Conservation (phyloP, 2,113 vertebrate genomes). For the Elephantulus edwardii region DNA sequence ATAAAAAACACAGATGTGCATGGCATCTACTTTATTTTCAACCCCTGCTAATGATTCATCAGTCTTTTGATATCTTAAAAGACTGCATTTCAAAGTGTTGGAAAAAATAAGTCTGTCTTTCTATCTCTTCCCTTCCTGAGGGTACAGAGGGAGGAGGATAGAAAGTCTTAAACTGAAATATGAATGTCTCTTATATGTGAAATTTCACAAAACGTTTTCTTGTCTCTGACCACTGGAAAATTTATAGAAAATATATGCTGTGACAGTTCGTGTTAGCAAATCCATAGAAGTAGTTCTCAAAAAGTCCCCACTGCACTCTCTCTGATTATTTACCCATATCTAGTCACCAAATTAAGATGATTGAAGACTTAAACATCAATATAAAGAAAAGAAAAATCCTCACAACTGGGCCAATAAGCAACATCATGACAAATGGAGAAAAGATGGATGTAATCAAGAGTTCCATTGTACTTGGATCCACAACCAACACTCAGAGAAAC, state of each 20-base stretch:
- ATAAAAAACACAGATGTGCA: neutral
- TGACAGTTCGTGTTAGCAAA: constrained; percentile 2
- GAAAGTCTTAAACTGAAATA: neutral
- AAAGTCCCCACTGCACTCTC: neutral
- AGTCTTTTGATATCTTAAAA: constrained; percentile 15
- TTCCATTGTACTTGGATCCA: no score
- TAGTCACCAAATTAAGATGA: no score
- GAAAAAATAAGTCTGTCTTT: neutral
- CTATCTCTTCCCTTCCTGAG: neutral
- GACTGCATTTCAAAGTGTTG: neutral
- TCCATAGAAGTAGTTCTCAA: neutral
- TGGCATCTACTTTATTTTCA: neutral
- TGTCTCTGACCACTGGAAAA: neutral
- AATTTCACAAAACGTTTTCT: constrained; percentile 32
- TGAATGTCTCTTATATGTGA: neutral
- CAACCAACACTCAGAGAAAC: no score
- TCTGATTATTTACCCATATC: neutral
- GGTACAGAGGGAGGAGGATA: neutral
- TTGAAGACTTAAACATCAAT: no score
- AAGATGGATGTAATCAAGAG: no score
- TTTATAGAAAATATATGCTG: neutral
- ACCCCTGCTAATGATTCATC: neutral
- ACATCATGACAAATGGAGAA: no score
- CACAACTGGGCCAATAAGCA: no score
- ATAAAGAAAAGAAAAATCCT: no score